Percentiles rank a stretch among this genome's conserved stretches.
phyloP scores from a whole-genome alignment of 64 coral and sea anemone species.

The Catalaphyllia jardinei region DNA sequence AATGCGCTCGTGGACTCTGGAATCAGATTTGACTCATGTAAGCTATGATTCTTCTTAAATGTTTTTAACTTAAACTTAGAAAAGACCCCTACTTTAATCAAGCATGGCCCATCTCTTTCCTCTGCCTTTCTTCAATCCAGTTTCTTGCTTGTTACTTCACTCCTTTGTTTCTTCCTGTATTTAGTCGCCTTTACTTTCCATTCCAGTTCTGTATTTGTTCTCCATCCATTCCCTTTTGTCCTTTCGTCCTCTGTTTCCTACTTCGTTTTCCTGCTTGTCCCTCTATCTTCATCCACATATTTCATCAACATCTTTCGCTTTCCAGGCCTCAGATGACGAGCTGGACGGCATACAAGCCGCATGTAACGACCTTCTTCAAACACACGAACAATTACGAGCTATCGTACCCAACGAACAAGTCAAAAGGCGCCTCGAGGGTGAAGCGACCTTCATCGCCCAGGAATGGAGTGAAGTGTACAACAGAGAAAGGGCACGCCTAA shows the following conservation, averaged over 20 bases:
- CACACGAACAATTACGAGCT: conserved; percentile 54
- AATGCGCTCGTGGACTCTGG: conserved; percentile 67
- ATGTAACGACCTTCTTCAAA: conserved; percentile 58
- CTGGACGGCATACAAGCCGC: conserved; percentile 62
- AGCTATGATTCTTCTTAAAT: neutral
- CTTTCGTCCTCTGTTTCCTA: neutral
- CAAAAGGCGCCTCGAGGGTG: conserved; percentile 60
- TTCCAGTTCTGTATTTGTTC: too few relatives aligned
- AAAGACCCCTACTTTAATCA: too few relatives aligned
- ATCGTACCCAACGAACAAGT: conserved; percentile 77
- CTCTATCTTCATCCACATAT: neutral
- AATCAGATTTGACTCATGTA: conserved; percentile 68
- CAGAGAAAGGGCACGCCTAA: conserved; percentile 63
- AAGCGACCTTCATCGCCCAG: conserved; percentile 50
- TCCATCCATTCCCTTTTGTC: too few relatives aligned
- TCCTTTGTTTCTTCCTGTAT: too few relatives aligned
- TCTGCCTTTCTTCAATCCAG: neutral
- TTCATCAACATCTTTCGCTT: neutral
- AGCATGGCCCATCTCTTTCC: neutral
- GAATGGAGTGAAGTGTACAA: conserved; percentile 83
- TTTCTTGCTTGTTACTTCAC: too few relatives aligned
- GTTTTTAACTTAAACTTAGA: too few relatives aligned
- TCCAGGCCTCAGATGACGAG: conserved; percentile 69
- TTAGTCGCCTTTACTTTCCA: too few relatives aligned
- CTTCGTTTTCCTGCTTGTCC: neutral